A percentile compares a stretch with the other conserved stretches of the same genome.
These are phyloP conservation scores for Calyptomena viridis DNA, from an alignment of 2,113 vertebrate species.

Conservation along the genomic window DNA sequence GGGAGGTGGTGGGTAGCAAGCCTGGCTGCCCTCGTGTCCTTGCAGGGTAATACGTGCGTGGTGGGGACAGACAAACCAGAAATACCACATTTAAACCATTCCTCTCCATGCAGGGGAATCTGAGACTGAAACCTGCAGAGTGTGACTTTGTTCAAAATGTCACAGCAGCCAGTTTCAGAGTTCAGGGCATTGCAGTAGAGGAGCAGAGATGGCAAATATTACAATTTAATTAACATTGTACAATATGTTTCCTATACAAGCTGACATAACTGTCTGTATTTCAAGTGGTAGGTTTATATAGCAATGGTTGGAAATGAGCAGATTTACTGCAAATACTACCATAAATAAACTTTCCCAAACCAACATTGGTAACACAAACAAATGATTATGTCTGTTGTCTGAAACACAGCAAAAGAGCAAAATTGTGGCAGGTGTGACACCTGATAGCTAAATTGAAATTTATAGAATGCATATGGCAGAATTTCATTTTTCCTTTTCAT, in stretches of 20 bases:
- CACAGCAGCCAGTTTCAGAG: not conserved
- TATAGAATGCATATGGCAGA: slow-evolving; percentile 70
- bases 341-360: slow-evolving; percentile 51
- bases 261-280: slow-evolving; percentile 17
- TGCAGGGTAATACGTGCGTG: accelerated
- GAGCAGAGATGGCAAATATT: not conserved
- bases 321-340: slow-evolving; percentile 36
- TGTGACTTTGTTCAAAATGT: not conserved
- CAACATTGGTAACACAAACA: slow-evolving; percentile 53
- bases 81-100: not conserved
- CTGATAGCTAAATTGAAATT: slow-evolving; percentile 75
- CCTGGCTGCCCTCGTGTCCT: not conserved
- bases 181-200: not conserved
- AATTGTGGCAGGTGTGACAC: slow-evolving; percentile 71
- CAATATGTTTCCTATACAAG: slow-evolving; percentile 2
- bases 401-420: slow-evolving; percentile 57
- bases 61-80: not conserved
- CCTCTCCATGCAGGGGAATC: not conserved
- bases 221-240: slow-evolving; percentile 22
- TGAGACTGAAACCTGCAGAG: not conserved
- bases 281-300: not conserved
- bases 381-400: slow-evolving; percentile 54
- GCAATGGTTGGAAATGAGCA: slow-evolving; percentile 16
- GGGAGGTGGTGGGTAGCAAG: not conserved
- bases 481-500: slow-evolving; percentile 72